Base-by-base conservation (phyloP, 1,140 invertebrate species). In the Zaprionus davidi region DNA sequence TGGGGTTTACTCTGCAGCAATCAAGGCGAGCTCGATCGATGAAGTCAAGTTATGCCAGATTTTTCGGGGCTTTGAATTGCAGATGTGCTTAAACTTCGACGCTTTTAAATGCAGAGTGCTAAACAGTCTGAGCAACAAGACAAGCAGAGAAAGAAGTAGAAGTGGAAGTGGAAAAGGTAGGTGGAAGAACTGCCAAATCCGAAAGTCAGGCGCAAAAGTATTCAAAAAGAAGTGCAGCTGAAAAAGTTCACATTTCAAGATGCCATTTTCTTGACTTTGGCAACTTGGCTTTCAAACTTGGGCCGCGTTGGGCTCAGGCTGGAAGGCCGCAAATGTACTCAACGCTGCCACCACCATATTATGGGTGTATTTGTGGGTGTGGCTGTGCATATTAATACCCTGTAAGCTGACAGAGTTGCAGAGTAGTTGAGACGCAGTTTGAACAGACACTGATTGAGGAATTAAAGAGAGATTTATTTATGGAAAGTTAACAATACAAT, bases 181-280 rank as follows among this genome's bases (percentile, higher is more conserved):
- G 15, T 5, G n/a, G 5, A 24, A 17, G 34, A 66, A 34, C 46
- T 65, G 57, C 57, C 22, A 80, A 74, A 70, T 67, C 59, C 60
- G 53, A 78, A 88, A 88, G 84, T 88, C 84, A 79, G 77, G 82
- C 84, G 71, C 81, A 87, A 88, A 87, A 88, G 84, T 90, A 88
- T 88, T 88, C 85, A 90, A 75, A 88, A 88, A 84, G 81, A 84
- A 88, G 81, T 84, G 81, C 81, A 88, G 71, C 81, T 80, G 78
- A 88, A 87, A 88, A 87, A 82, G 70, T 88, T 90, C 83, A 90
- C 81, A 88, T 88, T 88, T 84, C 84, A 82, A 88, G 84, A 84
- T 87, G 84, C 85, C 84, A 88, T 88, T 88, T 79, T 90, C 78
- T 81, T 78, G 76, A 81, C 81, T 88, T 86, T 85, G 22, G 44